Evolutionary conservation across 2,113 vertebrate genomes (phyloP), one percentile per base, ranked within the genome.

Genomic region (Galbula dea): DNA sequence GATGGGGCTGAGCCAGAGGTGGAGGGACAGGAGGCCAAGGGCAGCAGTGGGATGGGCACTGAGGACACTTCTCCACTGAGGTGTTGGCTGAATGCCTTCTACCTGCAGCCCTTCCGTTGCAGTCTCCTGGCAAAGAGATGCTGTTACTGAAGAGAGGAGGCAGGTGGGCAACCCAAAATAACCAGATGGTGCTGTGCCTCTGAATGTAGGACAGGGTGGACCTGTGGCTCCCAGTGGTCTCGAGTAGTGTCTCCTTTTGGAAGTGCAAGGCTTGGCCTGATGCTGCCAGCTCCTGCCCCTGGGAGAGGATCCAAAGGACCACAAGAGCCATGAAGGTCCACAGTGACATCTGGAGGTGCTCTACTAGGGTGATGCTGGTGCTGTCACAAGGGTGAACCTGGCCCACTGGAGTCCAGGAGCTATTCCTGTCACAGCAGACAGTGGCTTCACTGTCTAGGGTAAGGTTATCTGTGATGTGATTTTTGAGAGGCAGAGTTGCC

Each of bases 181-280:
- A 63, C 59, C 92, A 94, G 88, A 83, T 94, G 93, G 90, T 88
- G 67, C 59, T 73, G 51, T 12, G 69, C 59, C 77, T 92, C 49
- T 4, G 41, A 92, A 95, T 90, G 83, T 86, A 93, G 90, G 77
- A 63, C 90, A 67, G 54, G 68, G 62, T n/a, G 65, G 54, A 92
- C 66, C 86, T 84, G 51, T 83, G 84, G 71, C 36, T 92, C 26
- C 72, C 66, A 8, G 43, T 19, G 76, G 58, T 86, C 83, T 79
- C 27, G 62, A 71, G 23, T 12, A 59, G 61, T 4, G 18, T 55
- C 80, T 89, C 72, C 54, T 75, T 55, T 88, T 3, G 49, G 52
- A 58, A 79, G 19, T 5, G 83, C 57, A n/a, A 30, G 49, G 10
- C 49, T 74, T 1, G 1, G 63, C 22, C 54, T 24, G 41, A 22